These are phyloP conservation scores for Dendrocincla fuliginosa DNA, from an alignment of 2,797 vertebrate genomes.

Conservation along the genomic window DNA sequence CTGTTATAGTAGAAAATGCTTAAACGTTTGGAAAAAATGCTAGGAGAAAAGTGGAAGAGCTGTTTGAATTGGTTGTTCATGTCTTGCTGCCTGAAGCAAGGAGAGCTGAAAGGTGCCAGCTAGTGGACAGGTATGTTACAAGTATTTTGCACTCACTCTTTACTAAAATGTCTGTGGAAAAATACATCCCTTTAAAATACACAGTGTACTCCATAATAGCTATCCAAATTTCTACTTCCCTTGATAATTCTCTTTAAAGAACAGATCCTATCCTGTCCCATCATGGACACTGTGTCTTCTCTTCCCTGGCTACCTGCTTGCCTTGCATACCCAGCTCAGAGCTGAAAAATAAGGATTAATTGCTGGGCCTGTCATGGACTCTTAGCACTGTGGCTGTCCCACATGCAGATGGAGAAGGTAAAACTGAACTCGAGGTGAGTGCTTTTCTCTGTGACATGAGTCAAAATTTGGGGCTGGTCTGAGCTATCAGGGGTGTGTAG, in stretches of 20 bases:
- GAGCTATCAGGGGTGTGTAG: background rate
- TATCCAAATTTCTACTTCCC: background rate
- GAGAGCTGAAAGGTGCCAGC: background rate
- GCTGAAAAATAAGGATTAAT: background rate
- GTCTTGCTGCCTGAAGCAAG: background rate
- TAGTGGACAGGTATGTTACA: background rate
- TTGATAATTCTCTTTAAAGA: background rate
- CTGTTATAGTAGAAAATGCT: background rate
- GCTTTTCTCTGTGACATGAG: background rate
- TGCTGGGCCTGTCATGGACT: fast-evolving
- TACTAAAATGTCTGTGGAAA: background rate
- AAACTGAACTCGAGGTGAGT: fast-evolving
- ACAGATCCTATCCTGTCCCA: background rate
- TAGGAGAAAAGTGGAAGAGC: background rate
- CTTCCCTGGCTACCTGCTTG: background rate
- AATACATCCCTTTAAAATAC: background rate
- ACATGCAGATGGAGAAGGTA: background rate
- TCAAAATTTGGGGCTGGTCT: background rate
- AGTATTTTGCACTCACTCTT: background rate
- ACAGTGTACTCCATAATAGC: background rate
- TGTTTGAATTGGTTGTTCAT: background rate
- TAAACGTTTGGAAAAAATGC: background rate
- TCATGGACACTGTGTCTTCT: background rate
- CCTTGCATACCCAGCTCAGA: background rate
- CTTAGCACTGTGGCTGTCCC: background rate